Evolutionary conservation across 1,140 invertebrate genomes (phyloP).

Genomic region (Meteorus sp.): DNA sequence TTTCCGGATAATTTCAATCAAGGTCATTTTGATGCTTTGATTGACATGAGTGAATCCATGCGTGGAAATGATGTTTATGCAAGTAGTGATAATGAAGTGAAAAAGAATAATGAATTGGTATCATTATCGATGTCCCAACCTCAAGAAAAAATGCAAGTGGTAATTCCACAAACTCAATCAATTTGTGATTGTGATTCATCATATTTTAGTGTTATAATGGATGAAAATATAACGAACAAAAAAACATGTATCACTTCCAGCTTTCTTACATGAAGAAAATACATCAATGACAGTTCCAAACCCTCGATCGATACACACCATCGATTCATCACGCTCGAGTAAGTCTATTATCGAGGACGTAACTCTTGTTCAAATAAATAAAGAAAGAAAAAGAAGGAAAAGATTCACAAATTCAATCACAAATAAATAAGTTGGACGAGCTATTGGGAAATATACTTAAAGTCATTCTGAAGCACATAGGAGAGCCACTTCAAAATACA

Average conservation of each 20-base stretch:
- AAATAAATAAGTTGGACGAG: slow-evolving; percentile 7
- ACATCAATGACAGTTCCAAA: background rate
- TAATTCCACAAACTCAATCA: background rate
- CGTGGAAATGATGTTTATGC: background rate
- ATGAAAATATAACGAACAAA: background rate
- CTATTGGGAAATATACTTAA: slow-evolving; percentile 3
- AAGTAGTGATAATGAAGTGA: background rate
- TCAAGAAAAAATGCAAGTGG: slow-evolving; percentile 7
- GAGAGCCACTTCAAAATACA: slow-evolving; percentile 5
- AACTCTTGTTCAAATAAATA: background rate
- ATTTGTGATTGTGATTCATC: background rate
- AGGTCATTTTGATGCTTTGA: slow-evolving; percentile 14
- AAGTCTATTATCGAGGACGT: background rate
- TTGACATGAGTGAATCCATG: background rate
- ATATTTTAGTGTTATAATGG: background rate
- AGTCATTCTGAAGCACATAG: background rate
- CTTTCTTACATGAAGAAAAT: background rate
- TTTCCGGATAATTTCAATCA: slow-evolving; percentile 13
- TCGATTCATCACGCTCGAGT: background rate
- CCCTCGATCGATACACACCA: background rate
- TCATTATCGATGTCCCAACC: background rate
- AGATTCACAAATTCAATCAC: slow-evolving; percentile 8
- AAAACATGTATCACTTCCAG: background rate
- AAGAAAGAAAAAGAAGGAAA: slow-evolving; percentile 10
- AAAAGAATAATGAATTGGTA: background rate